phyloP scores from a whole-genome alignment of 1,140 invertebrate species.

The Gonioctena quinquepunctata region DNA sequence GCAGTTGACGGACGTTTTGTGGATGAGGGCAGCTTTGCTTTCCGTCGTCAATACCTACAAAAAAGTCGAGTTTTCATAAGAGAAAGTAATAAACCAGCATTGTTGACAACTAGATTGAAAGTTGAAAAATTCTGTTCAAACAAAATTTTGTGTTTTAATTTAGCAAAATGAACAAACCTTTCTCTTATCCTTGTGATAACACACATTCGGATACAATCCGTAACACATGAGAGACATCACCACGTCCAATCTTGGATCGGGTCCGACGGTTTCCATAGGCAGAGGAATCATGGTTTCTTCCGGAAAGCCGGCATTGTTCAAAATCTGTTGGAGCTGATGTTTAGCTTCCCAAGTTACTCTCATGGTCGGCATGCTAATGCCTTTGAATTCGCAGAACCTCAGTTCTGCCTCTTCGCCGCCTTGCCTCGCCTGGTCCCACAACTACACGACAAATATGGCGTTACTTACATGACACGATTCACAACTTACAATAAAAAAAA shows the following conservation, averaged over 20 bases:
- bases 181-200: slow-evolving; percentile 91
- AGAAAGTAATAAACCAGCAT: background rate
- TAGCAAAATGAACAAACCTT: slow-evolving; percentile 62
- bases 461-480: no score
- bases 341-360: slow-evolving; percentile 91
- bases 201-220: slow-evolving; percentile 96
- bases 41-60: slow-evolving; percentile 88
- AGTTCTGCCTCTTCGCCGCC: slow-evolving; percentile 81
- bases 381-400: slow-evolving; percentile 89
- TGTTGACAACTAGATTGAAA: background rate
- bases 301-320: slow-evolving; percentile 83
- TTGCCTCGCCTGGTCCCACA: slow-evolving; percentile 80
- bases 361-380: slow-evolving; percentile 84
- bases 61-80: slow-evolving; percentile 11
- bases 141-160: background rate
- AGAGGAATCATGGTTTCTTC: slow-evolving; percentile 80
- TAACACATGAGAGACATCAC: slow-evolving; percentile 85
- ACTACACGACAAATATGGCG: slow-evolving; percentile 50
- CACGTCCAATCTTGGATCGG: slow-evolving; percentile 82
- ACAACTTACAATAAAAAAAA: no score
- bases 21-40: slow-evolving; percentile 89
- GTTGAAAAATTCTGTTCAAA: background rate
- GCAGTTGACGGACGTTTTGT: slow-evolving; percentile 97
- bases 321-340: slow-evolving; percentile 84
- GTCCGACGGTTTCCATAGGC: slow-evolving; percentile 73